Base-by-base conservation (phyloP, 2,797 vertebrate species). In the Monodelphis domestica region DNA sequence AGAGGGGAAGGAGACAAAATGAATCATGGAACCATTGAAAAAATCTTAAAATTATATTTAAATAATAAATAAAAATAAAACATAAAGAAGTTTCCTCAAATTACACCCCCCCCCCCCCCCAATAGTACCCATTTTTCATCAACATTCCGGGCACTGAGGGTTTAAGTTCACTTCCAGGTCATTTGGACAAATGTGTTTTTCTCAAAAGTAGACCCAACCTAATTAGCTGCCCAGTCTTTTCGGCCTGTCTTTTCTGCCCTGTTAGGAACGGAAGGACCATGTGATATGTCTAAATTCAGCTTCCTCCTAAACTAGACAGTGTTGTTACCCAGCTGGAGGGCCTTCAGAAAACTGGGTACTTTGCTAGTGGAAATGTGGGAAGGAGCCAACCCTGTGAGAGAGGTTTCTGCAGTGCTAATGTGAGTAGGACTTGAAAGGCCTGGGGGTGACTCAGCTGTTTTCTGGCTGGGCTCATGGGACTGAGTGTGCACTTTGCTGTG, bases 391-490 rank as follows among this genome's bases (percentile, higher is more conserved):
- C 54, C 50, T 53, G 15, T 88, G 12, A 94, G 33, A 78, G 89
- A 92, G 88, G 56, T 93, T 92, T 95, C 93, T 93, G 55, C 3
- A 1, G 92, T 30, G 92, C 92, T 93, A 93, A 53, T 92, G 51
- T 38, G 84, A 96, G 90, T 33, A 3, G 95, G 93, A 97, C 91
- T 91, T 91, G n/a, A 94, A 96, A 26, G 94, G 50, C 91, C 93
- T 28, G 56, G 2, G 24, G 50, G 89, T 98, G 98, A 98, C 96
- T 98, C 98, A 98, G 98, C 98, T 97, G 15, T 97, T 98, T 97
- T 93, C 33, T 91, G 57, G 90, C 90, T 88, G 89, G 24, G 78
- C 91, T 96, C 93, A 21, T 92, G 92, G 94, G 97, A 95, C 89
- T 84, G 91, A 94, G 89, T 87, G 87, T 96, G 96, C 52, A 3